A percentile compares a stretch with the other conserved stretches of the same genome.
phyloP scores from a whole-genome alignment of 2,797 vertebrate species.

The Onychomys arenicola region DNA sequence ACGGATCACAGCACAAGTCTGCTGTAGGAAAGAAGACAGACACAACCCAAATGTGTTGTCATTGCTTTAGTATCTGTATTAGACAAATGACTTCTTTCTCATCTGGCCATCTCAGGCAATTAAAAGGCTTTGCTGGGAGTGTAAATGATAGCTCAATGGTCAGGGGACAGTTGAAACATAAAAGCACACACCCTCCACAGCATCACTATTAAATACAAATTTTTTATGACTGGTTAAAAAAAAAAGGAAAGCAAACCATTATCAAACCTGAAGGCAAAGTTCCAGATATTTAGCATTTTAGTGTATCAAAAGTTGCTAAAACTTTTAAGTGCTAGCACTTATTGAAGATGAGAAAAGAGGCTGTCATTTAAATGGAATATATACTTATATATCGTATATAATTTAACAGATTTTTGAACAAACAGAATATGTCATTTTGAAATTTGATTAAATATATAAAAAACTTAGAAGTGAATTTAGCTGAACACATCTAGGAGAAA shows the following conservation, averaged over 20 bases:
- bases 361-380: not conserved
- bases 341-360: not conserved
- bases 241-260: not conserved
- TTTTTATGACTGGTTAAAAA: not conserved
- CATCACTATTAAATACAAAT: not conserved
- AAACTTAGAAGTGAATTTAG: not conserved
- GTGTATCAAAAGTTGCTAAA: not conserved
- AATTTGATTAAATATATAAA: not conserved
- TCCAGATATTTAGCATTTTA: not conserved
- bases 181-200: fast-evolving
- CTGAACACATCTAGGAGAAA: not conserved
- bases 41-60: not conserved
- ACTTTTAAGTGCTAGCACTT: not conserved
- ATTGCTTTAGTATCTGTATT: not conserved
- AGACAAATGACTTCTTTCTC: not conserved
- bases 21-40: not conserved
- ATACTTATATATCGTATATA: not conserved
- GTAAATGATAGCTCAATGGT: fast-evolving
- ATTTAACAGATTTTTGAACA: not conserved
- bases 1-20: not conserved
- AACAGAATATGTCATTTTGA: not conserved
- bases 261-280: not conserved
- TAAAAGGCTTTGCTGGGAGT: not conserved
- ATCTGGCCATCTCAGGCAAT: fast-evolving
- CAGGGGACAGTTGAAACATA: not conserved